Percentiles rank a stretch among this genome's conserved stretches.
Evolutionary conservation across 2,797 vertebrate species (phyloP).

Genomic region (Falco cherrug): DNA sequence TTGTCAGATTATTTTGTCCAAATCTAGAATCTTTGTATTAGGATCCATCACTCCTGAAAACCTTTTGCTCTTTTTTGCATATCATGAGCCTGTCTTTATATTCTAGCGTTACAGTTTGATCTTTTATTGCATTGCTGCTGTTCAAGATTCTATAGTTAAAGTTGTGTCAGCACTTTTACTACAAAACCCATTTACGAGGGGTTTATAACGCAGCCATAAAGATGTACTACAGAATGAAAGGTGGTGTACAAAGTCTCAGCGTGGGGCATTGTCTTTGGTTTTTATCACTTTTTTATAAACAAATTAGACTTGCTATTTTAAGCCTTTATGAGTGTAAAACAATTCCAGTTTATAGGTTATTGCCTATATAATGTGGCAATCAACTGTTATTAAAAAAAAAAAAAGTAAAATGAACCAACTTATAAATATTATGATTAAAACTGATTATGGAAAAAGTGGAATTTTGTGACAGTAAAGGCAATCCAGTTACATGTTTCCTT

Average conservation of each 20-base stretch:
- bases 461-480: not conserved
- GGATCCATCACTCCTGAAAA: not conserved
- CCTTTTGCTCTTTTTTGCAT: not conserved
- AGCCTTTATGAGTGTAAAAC: slow-evolving; percentile 49
- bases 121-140: slow-evolving; percentile 20
- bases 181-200: slow-evolving; percentile 28
- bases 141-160: slow-evolving; percentile 42
- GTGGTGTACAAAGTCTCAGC: slow-evolving; percentile 14
- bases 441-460: not conserved
- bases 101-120: not conserved
- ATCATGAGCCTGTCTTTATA: not conserved
- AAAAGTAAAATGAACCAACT: slow-evolving; percentile 1
- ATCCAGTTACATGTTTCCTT: not conserved
- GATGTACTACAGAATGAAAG: slow-evolving; percentile 13
- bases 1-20: not conserved
- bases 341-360: slow-evolving; percentile 47
- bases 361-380: slow-evolving; percentile 21
- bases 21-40: not conserved
- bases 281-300: slow-evolving; percentile 55
- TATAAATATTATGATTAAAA: slow-evolving; percentile 26
- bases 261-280: slow-evolving; percentile 24
- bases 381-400: slow-evolving; percentile 44
- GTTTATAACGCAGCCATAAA: slow-evolving; percentile 49
- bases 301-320: slow-evolving; percentile 67
- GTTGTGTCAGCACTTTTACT: slow-evolving; percentile 39